Percentiles rank a stretch among this genome's conserved stretches.
Conservation (phyloP, 2,113 vertebrate species). For the Narcine bancroftii region DNA sequence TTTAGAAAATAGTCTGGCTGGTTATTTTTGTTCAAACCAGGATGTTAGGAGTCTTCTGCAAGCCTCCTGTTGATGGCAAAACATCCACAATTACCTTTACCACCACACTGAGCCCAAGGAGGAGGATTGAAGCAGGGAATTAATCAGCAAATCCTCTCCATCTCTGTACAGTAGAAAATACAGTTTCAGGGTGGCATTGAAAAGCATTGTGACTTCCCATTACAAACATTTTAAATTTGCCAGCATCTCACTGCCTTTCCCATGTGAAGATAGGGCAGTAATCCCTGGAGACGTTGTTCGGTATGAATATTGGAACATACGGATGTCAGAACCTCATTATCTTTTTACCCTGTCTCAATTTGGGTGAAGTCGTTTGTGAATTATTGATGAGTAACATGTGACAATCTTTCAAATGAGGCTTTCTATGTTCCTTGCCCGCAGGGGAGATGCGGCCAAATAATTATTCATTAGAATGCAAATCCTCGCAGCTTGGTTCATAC, state of each 20-base stretch:
- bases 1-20: no score
- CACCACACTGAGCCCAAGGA: background rate
- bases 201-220: background rate
- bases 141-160: background rate
- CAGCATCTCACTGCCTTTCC: background rate
- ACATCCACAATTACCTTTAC: no score
- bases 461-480: slow-evolving; percentile 13
- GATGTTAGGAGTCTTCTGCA: no score
- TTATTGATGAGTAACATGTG: background rate
- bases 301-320: background rate
- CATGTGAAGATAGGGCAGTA: background rate
- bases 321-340: background rate
- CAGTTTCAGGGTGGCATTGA: no score
- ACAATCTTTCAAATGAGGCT: background rate
- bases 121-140: no score
- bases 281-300: background rate
- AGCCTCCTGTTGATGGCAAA: no score
- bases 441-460: background rate
- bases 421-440: background rate
- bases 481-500: background rate
- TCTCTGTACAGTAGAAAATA: background rate
- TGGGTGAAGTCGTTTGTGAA: background rate
- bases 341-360: background rate
- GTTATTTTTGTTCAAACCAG: no score
- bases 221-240: background rate